Evolutionary conservation across 2,888 invertebrate species (phyloP), one percentile per base, ranked within the genome.

Genomic region (Eristalis intricaria): DNA sequence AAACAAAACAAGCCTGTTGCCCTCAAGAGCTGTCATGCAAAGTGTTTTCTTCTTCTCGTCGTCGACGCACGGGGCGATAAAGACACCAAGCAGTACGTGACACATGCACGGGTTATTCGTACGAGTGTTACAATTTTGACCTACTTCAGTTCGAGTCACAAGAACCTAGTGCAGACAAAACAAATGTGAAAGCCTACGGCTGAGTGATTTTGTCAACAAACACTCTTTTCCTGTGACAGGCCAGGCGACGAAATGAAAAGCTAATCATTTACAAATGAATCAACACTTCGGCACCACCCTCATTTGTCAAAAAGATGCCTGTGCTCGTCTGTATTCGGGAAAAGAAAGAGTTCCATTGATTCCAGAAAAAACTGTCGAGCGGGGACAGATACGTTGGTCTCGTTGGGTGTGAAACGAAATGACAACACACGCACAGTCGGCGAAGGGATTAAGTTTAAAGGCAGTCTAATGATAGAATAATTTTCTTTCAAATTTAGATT

Each of bases 401-500:
- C 40, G 69, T 78, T 84, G 69, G 74, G 35, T 65, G 43, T 70
- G 73, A 65, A 43, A 61, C 43, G 69, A 78, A 60, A 63, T 50
- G 64, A 78, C 26, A 35, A 60, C 29, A 38, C 64, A 56, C 22
- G 5, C 26, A 1, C 15, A 23, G 13, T 43, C 1, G 64, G 15
- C 22, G 23, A 35, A 64, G 43, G 56, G 65, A 78, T 75, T 68
- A 66, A 60, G 56, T 40, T 66, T 56, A 71, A 80, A 38, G 15
- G 64, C 50, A 50, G n/a, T 43, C 63, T 85, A 81, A 81, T 77
- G 81, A 61, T 32, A 40, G 43, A 86, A 82, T 78, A 29, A 82
- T 82, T 75, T 78, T 43, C 58, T 35, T 58, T 73, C 43, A 80
- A 50, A 61, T 63, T 80, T 74, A 23, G 74, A 64, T 61, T 22